Percentiles rank a stretch among this genome's conserved stretches.
Conservation (phyloP, 2,797 vertebrate species). For the Pterois miles region DNA sequence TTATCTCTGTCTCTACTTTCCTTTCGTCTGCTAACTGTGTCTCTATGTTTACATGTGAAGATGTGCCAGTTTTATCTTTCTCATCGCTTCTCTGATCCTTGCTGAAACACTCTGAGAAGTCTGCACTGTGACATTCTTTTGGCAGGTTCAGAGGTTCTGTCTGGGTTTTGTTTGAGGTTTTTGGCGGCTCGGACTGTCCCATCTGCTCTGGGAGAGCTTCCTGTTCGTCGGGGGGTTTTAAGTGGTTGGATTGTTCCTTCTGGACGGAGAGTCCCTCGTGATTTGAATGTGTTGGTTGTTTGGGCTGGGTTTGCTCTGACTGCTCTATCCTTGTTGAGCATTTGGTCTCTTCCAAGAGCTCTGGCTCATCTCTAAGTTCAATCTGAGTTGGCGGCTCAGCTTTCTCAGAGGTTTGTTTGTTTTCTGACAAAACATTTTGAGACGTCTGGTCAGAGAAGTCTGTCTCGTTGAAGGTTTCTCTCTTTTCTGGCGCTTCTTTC, state of each 20-base stretch:
- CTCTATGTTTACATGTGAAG: constrained; percentile 41
- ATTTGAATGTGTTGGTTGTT: constrained; percentile 47
- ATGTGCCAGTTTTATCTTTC: constrained; percentile 49
- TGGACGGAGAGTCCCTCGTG: constrained; percentile 33
- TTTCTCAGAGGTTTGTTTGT: constrained; percentile 42
- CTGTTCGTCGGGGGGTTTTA: constrained; percentile 37
- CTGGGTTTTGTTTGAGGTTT: constrained; percentile 44
- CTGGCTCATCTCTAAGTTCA: constrained; percentile 36
- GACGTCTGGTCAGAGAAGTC: constrained; percentile 30
- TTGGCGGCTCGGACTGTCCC: constrained; percentile 24
- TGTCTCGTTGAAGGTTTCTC: constrained; percentile 22
- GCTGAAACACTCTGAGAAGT: constrained; percentile 27
- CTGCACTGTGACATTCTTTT: constrained; percentile 33
- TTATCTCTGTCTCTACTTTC: constrained; percentile 30
- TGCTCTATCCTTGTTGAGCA: constrained; percentile 25
- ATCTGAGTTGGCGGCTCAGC: constrained; percentile 25
- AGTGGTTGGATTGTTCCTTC: constrained; percentile 39
- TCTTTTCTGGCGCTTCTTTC: constrained; percentile 37
- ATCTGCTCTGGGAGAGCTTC: constrained; percentile 45
- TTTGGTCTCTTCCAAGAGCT: constrained; percentile 34
- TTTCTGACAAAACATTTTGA: constrained; percentile 22
- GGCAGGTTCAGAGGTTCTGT: constrained; percentile 41
- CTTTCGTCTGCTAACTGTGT: constrained; percentile 43
- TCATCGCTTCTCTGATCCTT: constrained; percentile 50
- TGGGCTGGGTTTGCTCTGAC: constrained; percentile 29